These are phyloP conservation scores for Stegana nigrithorax DNA, from an alignment of 2,888 invertebrate genomes.

Conservation along the genomic window DNA sequence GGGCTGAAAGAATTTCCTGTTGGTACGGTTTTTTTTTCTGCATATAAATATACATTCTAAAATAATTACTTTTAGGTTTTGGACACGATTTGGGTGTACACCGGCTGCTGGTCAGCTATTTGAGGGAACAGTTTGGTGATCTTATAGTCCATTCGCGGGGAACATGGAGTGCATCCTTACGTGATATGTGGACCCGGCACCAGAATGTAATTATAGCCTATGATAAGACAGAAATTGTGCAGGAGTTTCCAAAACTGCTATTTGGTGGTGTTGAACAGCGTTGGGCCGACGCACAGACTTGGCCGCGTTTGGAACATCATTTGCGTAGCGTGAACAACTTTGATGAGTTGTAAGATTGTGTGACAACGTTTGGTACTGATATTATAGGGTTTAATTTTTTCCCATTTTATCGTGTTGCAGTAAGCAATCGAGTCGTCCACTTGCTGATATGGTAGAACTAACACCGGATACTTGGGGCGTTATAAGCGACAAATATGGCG, in stretches of 20 bases:
- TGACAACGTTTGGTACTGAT: too few relatives aligned
- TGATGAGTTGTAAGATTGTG: conserved; percentile 64
- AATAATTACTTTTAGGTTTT: conserved; percentile 63
- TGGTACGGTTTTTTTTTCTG: conserved; percentile 68
- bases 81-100: conserved; percentile 69
- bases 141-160: conserved; percentile 70
- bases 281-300: conserved; percentile 76
- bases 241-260: conserved; percentile 64
- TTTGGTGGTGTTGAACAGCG: conserved; percentile 74
- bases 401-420: too few relatives aligned
- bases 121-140: conserved; percentile 71
- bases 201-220: conserved; percentile 72
- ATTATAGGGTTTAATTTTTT: too few relatives aligned
- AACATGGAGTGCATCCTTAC: conserved; percentile 69
- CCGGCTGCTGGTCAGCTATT: conserved; percentile 70
- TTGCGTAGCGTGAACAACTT: conserved; percentile 65
- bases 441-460: conserved; percentile 78
- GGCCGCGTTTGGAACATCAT: conserved; percentile 71
- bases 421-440: conserved; percentile 66
- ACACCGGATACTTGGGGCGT: conserved; percentile 75
- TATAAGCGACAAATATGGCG: conserved; percentile 72
- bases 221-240: conserved; percentile 67
- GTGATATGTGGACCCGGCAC: conserved; percentile 70
- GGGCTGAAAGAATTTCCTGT: conserved; percentile 74
- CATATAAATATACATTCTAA: too few relatives aligned